Conservation (phyloP, 2,113 vertebrate genomes). For the human region DNA sequence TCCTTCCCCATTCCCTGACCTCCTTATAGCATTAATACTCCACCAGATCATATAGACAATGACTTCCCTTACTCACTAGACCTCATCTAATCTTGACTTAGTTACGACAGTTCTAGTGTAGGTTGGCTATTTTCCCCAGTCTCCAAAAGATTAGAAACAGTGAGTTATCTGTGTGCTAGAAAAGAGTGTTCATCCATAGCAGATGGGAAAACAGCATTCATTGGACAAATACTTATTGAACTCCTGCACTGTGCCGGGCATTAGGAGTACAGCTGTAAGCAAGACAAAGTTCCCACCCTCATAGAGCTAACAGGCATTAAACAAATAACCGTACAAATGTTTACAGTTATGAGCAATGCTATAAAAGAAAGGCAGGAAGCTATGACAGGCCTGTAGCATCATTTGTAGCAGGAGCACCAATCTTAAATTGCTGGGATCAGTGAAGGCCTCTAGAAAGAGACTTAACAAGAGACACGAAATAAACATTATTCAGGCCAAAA, state of each 20-base stretch:
- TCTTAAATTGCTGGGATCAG: not conserved
- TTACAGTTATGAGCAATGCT: not conserved
- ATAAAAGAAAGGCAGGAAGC: not conserved
- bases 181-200: not conserved
- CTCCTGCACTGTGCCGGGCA: not conserved
- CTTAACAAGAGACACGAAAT: not conserved
- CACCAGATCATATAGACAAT: not conserved
- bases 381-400: not conserved
- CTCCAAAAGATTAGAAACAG: not conserved
- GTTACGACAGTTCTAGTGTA: not conserved
- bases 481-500: not conserved
- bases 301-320: not conserved
- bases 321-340: not conserved
- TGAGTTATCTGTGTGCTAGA: not conserved
- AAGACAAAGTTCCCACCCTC: not conserved
- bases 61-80: not conserved
- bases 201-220: not conserved
- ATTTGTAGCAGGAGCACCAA: not conserved
- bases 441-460: not conserved
- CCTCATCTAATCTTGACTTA: not conserved
- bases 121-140: not conserved
- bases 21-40: not conserved
- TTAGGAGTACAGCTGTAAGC: not conserved
- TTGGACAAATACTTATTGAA: not conserved
- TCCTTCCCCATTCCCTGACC: not conserved